Conservation (phyloP, 37 sponge, comb jelly and placozoan species). For the Spongilla lacustris region DNA sequence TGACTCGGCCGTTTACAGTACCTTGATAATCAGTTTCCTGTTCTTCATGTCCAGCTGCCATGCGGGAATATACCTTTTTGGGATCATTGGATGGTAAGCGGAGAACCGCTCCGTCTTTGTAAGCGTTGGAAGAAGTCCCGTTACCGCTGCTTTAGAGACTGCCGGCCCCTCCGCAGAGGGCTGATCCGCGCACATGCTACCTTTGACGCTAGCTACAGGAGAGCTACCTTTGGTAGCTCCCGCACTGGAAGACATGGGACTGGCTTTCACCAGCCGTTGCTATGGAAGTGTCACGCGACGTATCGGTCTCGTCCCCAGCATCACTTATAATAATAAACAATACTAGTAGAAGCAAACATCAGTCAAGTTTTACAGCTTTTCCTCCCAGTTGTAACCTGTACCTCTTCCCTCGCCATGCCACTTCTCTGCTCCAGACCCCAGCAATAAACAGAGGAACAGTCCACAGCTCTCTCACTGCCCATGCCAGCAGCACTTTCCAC, state of each 20-base stretch:
- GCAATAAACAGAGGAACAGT: slow-evolving; percentile 60
- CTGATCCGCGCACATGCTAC: too few species aligned
- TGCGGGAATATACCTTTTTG: slow-evolving; percentile 71
- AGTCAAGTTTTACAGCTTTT: slow-evolving; percentile 58
- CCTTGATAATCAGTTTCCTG: slow-evolving; percentile 58
- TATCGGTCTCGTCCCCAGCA: neutral
- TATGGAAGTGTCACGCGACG: neutral
- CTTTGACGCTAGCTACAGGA: neutral
- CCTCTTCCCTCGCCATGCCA: slow-evolving; percentile 54
- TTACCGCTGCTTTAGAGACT: neutral
- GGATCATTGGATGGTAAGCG: slow-evolving; percentile 76
- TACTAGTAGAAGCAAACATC: too few species aligned
- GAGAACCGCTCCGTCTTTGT: slow-evolving; percentile 42
- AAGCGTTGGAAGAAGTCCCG: neutral
- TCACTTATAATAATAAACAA: too few species aligned
- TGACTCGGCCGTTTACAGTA: neutral
- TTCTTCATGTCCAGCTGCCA: slow-evolving; percentile 91
- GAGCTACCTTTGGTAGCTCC: neutral
- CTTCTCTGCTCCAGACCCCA: slow-evolving; percentile 53
- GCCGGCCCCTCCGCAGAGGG: neutral
- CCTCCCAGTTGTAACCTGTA: slow-evolving; percentile 57
- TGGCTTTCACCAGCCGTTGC: neutral
- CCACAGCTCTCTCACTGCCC: slow-evolving; percentile 71
- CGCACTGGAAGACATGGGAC: neutral
- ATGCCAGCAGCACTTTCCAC: slow-evolving; percentile 56